Evolutionary conservation across 2,888 invertebrate genomes (phyloP).

Genomic region (Penaeus monodon): DNA sequence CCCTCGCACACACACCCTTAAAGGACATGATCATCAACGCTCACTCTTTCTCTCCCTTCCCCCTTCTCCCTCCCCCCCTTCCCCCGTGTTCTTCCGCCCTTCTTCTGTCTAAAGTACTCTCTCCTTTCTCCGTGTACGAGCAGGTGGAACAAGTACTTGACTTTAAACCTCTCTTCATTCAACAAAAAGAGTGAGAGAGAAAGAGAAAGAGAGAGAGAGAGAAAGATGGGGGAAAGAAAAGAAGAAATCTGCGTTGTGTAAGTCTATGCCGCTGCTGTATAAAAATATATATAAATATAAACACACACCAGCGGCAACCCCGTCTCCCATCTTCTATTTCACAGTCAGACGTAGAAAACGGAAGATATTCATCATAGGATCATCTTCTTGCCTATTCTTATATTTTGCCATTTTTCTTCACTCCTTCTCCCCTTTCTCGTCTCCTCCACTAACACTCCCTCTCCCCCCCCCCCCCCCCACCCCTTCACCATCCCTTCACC

Average conservation of each 20-base stretch:
- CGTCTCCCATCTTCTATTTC: constrained; percentile 26
- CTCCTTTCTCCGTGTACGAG: neutral
- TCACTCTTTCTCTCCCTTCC: neutral
- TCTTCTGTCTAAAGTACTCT: neutral
- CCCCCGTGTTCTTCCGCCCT: neutral
- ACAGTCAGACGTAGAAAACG: constrained; percentile 23
- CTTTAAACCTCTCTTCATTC: neutral
- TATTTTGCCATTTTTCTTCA: constrained; percentile 54
- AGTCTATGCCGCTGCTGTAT: neutral
- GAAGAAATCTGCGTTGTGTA: neutral
- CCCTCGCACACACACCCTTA: constrained; percentile 15
- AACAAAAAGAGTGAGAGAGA: neutral
- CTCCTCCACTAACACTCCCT: neutral
- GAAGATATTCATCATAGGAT: constrained; percentile 52
- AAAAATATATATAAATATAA: neutral
- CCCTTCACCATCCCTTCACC: neutral
- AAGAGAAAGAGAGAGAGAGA: neutral
- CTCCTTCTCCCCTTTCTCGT: constrained; percentile 20
- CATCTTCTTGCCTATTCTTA: constrained; percentile 47
- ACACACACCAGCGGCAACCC: neutral
- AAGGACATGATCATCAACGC: neutral
- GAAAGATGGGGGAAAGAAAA: neutral
- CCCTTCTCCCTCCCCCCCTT: neutral
- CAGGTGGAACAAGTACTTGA: neutral
- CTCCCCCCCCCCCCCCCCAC: neutral